phyloP scores from a whole-genome alignment of 2,888 invertebrate genomes.

The Drosophila pseudotalamancana region DNA sequence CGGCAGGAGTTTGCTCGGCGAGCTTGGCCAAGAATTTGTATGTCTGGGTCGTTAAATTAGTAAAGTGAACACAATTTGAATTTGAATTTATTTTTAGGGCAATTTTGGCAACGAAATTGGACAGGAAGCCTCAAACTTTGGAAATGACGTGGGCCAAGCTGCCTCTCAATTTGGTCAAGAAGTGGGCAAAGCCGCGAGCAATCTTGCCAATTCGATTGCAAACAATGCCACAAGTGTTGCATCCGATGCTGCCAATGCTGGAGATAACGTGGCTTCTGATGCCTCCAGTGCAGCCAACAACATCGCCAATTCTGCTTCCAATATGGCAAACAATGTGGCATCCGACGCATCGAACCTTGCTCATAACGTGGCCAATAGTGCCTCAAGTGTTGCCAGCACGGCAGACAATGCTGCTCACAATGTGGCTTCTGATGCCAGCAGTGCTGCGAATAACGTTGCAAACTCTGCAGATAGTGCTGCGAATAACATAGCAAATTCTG shows the following conservation, averaged over 20 bases:
- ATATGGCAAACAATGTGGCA: slow-evolving; percentile 13
- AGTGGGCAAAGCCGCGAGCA: slow-evolving; percentile 18
- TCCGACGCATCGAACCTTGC: slow-evolving; percentile 12
- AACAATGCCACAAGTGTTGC: background rate
- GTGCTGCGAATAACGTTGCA: background rate
- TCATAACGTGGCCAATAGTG: background rate
- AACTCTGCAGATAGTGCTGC: background rate
- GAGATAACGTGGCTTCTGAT: background rate
- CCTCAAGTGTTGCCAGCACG: background rate
- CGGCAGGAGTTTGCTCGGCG: slow-evolving; percentile 44
- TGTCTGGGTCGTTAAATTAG: background rate
- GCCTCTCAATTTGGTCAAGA: slow-evolving; percentile 48
- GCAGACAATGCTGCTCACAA: background rate
- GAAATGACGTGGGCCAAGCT: slow-evolving; percentile 48
- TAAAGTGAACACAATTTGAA: background rate
- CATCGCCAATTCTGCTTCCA: background rate
- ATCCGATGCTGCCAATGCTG: background rate
- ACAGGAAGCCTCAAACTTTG: slow-evolving; percentile 43
- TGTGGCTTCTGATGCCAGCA: background rate
- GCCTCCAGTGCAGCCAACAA: background rate
- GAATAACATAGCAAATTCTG: background rate
- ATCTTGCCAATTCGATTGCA: slow-evolving; percentile 1
- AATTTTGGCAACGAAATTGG: slow-evolving; percentile 31
- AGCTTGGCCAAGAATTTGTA: slow-evolving; percentile 34
- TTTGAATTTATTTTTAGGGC: background rate